Base-by-base conservation (phyloP, 2,113 vertebrate genomes). In the Cebidichthys violaceus region DNA sequence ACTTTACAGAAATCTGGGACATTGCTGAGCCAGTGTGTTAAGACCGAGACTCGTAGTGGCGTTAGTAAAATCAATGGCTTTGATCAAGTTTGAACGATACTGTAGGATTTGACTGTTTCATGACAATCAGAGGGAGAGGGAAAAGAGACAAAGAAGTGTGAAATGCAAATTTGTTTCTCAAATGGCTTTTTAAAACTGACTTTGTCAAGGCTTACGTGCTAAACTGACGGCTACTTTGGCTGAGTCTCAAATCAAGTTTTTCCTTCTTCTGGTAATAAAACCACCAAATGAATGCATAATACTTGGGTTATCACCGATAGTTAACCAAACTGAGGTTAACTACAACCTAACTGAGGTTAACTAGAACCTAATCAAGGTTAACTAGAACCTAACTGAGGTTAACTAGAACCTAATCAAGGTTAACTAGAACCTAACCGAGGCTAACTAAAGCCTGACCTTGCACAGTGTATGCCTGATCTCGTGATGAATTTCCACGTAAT, bases 1-100 rank as follows among this genome's bases (percentile, higher is more conserved):
- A 72, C 75, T 88, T 81, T 24, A 70, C 83, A 81, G 78, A 70
- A 84, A 66, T 79, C 67, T 72, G 78, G 74, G 81, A 77, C 79
- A 59, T 61, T 62, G 57, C 27, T 37, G 11, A 45, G 39, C 37
- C 10, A 18, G 43, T 82, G 33, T 64, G 37, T 50, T 70, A 64
- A 70, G 45, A 78, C 31, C 60, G 68, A 55, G 68, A 79, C 61
- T 64, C 1, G 18, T 43, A 43, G 61, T n/a, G 17, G 66, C 50
- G 67, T 72, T 43, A 84, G 33, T 55, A 57, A 75, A 70, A 75
- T 22, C 41, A n/a, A 60, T 54, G 55, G 59, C 33, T 9, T 3
- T 77, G 59, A 70, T 68, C 37, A 85, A 9, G 1, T 76, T 82
- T 75, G 41, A 13, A 75, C 67, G 5, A 50, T 35, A 11, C 10